Base-by-base conservation (phyloP, 2,113 vertebrate genomes). In the Istiophorus platypterus region DNA sequence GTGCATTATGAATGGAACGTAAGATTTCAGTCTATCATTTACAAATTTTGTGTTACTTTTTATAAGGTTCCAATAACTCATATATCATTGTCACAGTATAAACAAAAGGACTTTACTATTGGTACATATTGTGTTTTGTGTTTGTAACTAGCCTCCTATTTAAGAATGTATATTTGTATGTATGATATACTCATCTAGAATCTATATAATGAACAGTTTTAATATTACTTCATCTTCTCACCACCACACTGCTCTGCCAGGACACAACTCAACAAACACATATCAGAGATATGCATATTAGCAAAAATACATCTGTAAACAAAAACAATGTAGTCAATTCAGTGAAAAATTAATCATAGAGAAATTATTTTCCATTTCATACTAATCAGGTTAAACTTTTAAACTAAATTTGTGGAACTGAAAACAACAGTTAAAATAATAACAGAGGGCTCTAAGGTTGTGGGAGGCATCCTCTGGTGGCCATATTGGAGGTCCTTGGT, bases 81-180 rank as follows among this genome's bases (percentile, higher is more conserved):
- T 85, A 84, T 87, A 84, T 90, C 83, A 77, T 85, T 72, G 82
- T 92, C 84, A 89, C 85, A 72, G 78, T 91, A 88, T 81, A 84
- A 85, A 79, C 81, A 84, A 82, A 90, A 89, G 58, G 80, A 90
- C 89, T 85, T 85, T 78, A 87, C 82, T 86, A 82, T 89, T 78
- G 84, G 76, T 90, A 87, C 85, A 85, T 90, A 93, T 91, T 86
- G 92, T 94, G 92, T 84, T 91, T 84, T 92, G 92, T 93, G 91
- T 94, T 91, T 90, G 85, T 91, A 92, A 92, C 90, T 91, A 92
- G 84, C 90, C 85, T 93, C 89, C 89, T 93, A 91, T 92, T 90
- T 91, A 92, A 92, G 91, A 94, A 94, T 94, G 92, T 93, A 93
- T 91, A 93, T 91, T 95, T 92, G 85, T 93, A 92, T 91, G 92